Evolutionary conservation across 2,113 vertebrate species (phyloP), one percentile per base, ranked within the genome.

Genomic region (Pangasianodon gigas): DNA sequence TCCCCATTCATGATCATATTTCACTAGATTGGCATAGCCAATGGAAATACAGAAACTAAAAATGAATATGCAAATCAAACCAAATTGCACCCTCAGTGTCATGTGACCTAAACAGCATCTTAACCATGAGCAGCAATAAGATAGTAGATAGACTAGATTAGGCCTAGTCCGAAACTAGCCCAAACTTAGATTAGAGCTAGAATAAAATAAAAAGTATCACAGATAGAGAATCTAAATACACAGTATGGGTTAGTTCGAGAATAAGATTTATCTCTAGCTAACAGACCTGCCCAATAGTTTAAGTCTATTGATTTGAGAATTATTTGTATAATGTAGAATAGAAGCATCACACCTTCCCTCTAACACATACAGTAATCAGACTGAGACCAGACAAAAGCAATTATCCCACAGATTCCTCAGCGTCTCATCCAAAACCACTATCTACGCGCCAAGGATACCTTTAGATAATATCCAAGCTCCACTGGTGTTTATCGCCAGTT

Each of bases 401-500:
- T 86, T 65, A 90, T 86, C 62, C 84, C 26, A 48, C 32, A 86
- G 82, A 58, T 24, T 91, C 83, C 82, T 90, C 32, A 52, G 83
- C 18, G 69, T 56, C 69, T 74, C 74, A 41, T 56, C 71, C 14
- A 88, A 88, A 90, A 91, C 85, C 89, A 86, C 75, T 52, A 88
- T 87, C 89, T 75, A 60, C 65, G 56, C 75, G 87, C 80, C 88
- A 71, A 51, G 56, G 51, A 90, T 75, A 48, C 80, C 75, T 88
- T 85, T 80, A 88, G 75, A 84, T 88, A 85, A 87, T 89, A 74
- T 89, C 88, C 74, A n/a, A 82, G 85, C 71, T 86, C 44, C 71
- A 56, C 83, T 85, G 85, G 60, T 44, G 77, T 92, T 87, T 93
- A 93, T 95, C 93, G 93, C 91, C 90, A 92, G 93, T 93, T 88